Base-by-base conservation (phyloP, 2,113 vertebrate genomes). In the mouse (Mus musculus) region DNA sequence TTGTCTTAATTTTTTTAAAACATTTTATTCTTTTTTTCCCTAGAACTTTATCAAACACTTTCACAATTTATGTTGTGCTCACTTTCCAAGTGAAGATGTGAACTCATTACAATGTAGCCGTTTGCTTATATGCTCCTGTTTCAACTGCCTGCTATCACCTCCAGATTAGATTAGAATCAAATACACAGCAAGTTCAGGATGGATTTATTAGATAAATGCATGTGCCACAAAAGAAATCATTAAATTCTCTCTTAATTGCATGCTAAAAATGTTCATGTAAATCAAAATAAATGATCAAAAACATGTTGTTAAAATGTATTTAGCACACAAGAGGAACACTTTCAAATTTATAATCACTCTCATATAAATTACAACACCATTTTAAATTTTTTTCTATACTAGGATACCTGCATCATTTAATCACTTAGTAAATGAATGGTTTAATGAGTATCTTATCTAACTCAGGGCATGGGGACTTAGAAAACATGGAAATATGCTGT, bases 341-440 rank as follows among this genome's bases (percentile, higher is more conserved):
- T 71, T 82, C 82, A 90, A 24, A 46, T 36, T 12, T 7, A 80
- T 36, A 88, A 95, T 33, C 75, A 69, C 36, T 12, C 30, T 28
- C 63, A 90, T 71, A 89, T 93, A 95, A 94, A 78, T 96, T 9
- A 59, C 14, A 90, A 12, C 14, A 73, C 5, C 8, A 30, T 63
- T 11, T 78, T 73, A 65, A 67, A 67, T 46, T 42, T 5, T 63
- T 95, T 42, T 67, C 76, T 85, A 46, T 78, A 80, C 28, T 88
- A 73, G 8, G 14, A 42, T 36, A 1, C 39, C 11, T 76, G n/a
- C 4, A 59, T 71, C 56, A 81, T 36, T 28, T 22, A 42, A 80
- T 67, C 9, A 75, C 22, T n/a, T 80, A 78, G n/a, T 81, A 76
- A 65, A 30, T 89, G 46, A n/a, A 56, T n/a, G 30, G 33, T 24